These are phyloP conservation scores for Uria lomvia DNA, from an alignment of 2,113 vertebrate genomes.

Conservation along the genomic window DNA sequence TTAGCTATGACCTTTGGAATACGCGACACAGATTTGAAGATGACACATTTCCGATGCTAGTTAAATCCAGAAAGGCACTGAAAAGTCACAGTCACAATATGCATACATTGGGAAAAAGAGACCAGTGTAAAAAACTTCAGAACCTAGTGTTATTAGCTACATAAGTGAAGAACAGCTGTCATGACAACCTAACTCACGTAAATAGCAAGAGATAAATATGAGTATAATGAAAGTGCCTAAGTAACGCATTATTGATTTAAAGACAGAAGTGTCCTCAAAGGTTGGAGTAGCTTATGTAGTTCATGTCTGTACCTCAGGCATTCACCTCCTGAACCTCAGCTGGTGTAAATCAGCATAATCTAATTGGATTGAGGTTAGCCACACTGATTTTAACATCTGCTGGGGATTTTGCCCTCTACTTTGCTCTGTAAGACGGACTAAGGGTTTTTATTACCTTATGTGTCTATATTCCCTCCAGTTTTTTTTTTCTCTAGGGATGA, in stretches of 20 bases:
- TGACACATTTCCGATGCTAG: background rate
- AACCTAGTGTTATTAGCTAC: constrained; percentile 6
- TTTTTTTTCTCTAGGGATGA: background rate
- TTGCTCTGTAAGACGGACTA: background rate
- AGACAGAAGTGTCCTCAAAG: background rate
- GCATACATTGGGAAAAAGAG: background rate
- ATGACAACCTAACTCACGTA: background rate
- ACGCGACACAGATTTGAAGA: background rate
- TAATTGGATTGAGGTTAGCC: background rate
- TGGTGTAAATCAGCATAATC: background rate
- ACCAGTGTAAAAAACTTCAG: background rate
- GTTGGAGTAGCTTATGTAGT: background rate
- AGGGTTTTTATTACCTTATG: background rate
- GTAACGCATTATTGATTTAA: background rate
- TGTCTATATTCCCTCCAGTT: background rate
- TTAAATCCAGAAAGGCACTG: constrained; percentile 34
- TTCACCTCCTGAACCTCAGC: background rate
- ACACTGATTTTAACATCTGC: background rate
- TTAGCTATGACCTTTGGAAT: background rate
- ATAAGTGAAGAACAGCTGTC: background rate
- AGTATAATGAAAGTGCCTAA: background rate
- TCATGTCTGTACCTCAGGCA: background rate
- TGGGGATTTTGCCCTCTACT: background rate
- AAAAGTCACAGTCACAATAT: background rate
- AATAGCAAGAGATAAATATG: constrained; percentile 27